A percentile compares a stretch with the other conserved stretches of the same genome.
These are phyloP conservation scores for Nanger granti DNA, from an alignment of 2,113 vertebrate species.

Conservation along the genomic window DNA sequence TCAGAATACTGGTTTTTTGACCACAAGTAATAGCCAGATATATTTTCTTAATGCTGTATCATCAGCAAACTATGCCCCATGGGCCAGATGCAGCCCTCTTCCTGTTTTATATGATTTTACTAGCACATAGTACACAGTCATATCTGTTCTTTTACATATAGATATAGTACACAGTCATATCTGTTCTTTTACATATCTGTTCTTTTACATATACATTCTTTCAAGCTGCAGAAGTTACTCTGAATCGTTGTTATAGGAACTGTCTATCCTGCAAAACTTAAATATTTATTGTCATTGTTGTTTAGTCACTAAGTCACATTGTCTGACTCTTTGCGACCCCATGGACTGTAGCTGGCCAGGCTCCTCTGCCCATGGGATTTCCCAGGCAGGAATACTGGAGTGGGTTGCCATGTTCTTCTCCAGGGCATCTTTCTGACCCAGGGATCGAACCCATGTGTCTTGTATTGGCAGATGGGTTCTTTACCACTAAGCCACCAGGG, in stretches of 20 bases:
- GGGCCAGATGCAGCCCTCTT: background rate
- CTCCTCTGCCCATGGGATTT: background rate
- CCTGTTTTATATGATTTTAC: background rate
- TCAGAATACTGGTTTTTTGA: background rate
- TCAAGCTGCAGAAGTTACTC: background rate
- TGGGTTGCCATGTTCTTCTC: background rate
- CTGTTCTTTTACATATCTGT: background rate
- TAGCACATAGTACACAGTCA: background rate
- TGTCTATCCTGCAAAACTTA: background rate
- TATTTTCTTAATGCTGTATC: background rate
- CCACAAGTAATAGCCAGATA: background rate
- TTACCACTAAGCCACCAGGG: background rate
- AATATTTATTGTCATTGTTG: background rate
- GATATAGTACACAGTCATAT: background rate
- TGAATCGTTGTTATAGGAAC: background rate
- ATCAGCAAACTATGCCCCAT: background rate
- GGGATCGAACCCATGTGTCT: background rate
- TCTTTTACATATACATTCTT: no score
- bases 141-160: background rate
- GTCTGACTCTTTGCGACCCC: fast-evolving
- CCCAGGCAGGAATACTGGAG: background rate
- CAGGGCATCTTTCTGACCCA: background rate
- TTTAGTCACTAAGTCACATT: background rate
- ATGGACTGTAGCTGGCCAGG: background rate
- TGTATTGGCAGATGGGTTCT: background rate